These are phyloP conservation scores for Bradypodion ventrale DNA, from an alignment of 2,797 vertebrate species.

Conservation along the genomic window DNA sequence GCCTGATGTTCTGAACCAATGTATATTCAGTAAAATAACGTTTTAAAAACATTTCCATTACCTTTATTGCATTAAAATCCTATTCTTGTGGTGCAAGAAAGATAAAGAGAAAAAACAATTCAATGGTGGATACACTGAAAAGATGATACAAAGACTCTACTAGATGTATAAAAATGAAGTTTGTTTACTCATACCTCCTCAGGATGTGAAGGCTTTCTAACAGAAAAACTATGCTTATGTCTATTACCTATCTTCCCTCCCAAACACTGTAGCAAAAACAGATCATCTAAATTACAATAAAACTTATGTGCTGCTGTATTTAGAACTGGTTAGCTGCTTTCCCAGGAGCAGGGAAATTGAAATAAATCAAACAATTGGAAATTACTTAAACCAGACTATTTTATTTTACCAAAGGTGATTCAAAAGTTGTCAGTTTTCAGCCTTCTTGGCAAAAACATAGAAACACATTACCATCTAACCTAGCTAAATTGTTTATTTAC, in stretches of 20 bases:
- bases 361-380: not conserved
- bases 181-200: not conserved
- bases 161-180: not conserved
- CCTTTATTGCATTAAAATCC: too few species aligned
- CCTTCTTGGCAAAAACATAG: not conserved
- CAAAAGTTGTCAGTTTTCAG: not conserved
- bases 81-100: not conserved
- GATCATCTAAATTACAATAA: not conserved
- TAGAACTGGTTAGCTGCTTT: not conserved
- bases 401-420: not conserved
- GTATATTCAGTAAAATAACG: not conserved
- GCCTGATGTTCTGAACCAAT: not conserved
- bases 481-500: not conserved
- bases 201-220: not conserved
- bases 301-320: not conserved
- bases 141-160: not conserved
- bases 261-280: not conserved
- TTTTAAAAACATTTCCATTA: not conserved
- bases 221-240: not conserved
- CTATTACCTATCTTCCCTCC: not conserved
- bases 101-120: not conserved
- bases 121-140: not conserved
- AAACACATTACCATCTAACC: not conserved
- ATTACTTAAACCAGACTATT: not conserved
- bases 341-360: not conserved